A percentile compares a stretch with the other conserved stretches of the same genome.
Evolutionary conservation across 2,888 invertebrate genomes (phyloP).

Genomic region (Lagria hirta): DNA sequence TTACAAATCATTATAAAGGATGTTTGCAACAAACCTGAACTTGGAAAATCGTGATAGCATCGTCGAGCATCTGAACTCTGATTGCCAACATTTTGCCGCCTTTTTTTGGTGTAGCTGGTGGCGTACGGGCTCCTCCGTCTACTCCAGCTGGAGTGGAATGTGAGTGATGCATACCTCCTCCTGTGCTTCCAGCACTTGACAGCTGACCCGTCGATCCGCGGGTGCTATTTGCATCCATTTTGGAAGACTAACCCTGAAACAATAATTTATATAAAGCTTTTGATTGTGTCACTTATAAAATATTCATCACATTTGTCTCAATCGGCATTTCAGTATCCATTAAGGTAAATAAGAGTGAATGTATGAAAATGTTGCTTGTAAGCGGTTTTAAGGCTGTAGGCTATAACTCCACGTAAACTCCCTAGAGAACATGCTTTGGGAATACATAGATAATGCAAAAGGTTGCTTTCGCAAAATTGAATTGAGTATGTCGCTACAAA

Average conservation of each 20-base stretch:
- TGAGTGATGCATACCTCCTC: slow-evolving; percentile 73
- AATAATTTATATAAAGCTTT: slow-evolving; percentile 18
- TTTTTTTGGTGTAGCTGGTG: slow-evolving; percentile 78
- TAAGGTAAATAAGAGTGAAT: too few species aligned
- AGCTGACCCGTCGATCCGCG: slow-evolving; percentile 52
- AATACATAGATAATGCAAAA: too few species aligned
- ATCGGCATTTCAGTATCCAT: slow-evolving; percentile 12
- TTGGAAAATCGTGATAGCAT: slow-evolving; percentile 87
- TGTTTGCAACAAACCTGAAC: slow-evolving; percentile 72
- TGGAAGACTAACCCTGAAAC: slow-evolving; percentile 31
- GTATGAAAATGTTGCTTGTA: too few species aligned
- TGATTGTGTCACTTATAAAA: too few species aligned
- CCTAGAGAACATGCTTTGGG: too few species aligned
- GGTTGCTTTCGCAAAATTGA: too few species aligned
- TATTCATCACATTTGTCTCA: background rate
- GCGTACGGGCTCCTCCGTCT: slow-evolving; percentile 73
- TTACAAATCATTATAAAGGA: too few species aligned
- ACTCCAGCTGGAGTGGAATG: slow-evolving; percentile 83
- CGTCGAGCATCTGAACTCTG: slow-evolving; percentile 86
- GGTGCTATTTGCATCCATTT: slow-evolving; percentile 42
- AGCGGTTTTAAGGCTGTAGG: too few species aligned
- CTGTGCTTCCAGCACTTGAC: slow-evolving; percentile 48
- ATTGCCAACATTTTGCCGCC: slow-evolving; percentile 88
- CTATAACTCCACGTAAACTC: too few species aligned
- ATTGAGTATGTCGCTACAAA: too few species aligned